These are phyloP conservation scores for Champsocephalus esox DNA, from an alignment of 2,797 vertebrate genomes.

Conservation along the genomic window DNA sequence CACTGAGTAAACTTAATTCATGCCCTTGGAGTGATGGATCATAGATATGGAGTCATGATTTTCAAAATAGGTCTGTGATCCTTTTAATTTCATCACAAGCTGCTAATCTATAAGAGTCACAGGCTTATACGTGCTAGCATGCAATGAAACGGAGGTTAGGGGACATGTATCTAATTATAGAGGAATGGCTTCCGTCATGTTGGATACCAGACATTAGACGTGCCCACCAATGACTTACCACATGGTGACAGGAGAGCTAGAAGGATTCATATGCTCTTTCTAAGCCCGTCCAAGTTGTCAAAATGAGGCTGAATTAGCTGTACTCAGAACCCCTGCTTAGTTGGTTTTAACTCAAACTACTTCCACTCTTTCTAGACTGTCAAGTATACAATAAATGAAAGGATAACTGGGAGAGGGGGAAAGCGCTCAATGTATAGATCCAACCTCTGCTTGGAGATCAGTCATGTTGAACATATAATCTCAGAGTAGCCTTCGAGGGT, in stretches of 20 bases:
- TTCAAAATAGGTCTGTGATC: slow-evolving; percentile 55
- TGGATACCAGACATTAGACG: slow-evolving; percentile 41
- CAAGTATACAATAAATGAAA: slow-evolving; percentile 17
- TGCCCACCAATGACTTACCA: slow-evolving; percentile 53
- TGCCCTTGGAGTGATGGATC: slow-evolving; percentile 42
- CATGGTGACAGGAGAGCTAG: slow-evolving; percentile 44
- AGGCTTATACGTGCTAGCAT: slow-evolving; percentile 23
- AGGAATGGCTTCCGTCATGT: slow-evolving; percentile 51
- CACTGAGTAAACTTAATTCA: slow-evolving; percentile 39
- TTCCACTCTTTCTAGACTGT: slow-evolving; percentile 30
- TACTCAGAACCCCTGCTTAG: slow-evolving; percentile 22
- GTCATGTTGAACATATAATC: slow-evolving; percentile 36
- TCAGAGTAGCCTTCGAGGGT: slow-evolving; percentile 5
- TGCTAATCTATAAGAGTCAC: slow-evolving; percentile 68
- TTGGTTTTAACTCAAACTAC: slow-evolving; percentile 17
- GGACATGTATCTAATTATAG: slow-evolving; percentile 64
- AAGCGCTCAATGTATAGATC: slow-evolving; percentile 35
- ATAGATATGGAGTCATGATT: slow-evolving; percentile 36
- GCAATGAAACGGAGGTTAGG: slow-evolving; percentile 44
- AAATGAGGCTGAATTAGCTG: slow-evolving; percentile 51
- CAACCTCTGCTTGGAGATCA: slow-evolving; percentile 22
- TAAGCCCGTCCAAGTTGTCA: slow-evolving; percentile 47
- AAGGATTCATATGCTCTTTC: slow-evolving; percentile 18
- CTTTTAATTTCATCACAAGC: slow-evolving; percentile 60
- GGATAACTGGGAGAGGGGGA: slow-evolving; percentile 18